These are phyloP conservation scores for Apodemus speciosus DNA, from an alignment of 2,113 vertebrate genomes.

Conservation along the genomic window DNA sequence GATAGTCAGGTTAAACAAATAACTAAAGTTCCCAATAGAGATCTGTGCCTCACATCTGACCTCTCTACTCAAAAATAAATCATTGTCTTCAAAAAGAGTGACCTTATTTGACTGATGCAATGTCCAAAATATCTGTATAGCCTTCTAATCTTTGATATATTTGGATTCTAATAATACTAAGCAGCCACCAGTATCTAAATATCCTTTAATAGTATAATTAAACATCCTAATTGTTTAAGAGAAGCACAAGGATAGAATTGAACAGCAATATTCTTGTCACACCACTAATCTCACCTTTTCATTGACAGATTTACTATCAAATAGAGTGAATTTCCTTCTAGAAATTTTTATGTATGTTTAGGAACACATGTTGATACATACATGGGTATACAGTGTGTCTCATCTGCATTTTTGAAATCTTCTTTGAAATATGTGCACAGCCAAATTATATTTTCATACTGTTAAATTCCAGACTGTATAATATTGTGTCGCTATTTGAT, in stretches of 20 bases:
- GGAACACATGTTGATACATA: neutral
- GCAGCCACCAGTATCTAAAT: neutral
- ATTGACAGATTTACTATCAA: neutral
- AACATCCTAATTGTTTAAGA: neutral
- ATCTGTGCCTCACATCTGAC: neutral
- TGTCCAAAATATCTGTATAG: neutral
- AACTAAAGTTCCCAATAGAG: constrained; percentile 30
- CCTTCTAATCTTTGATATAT: neutral
- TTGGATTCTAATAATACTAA: neutral
- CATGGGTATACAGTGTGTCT: neutral
- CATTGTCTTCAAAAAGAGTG: neutral
- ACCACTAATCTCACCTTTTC: neutral
- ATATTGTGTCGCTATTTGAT: neutral
- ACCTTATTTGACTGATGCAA: neutral
- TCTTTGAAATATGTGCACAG: neutral
- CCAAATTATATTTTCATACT: neutral
- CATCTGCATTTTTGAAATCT: neutral
- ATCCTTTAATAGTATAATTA: constrained; percentile 12
- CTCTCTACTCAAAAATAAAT: constrained; percentile 17
- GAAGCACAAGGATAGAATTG: neutral
- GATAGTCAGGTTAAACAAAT: constrained; percentile 14
- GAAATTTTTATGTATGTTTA: neutral
- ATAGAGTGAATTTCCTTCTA: neutral
- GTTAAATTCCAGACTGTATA: neutral
- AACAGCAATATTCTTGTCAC: neutral